Conservation (phyloP, 1,140 invertebrate genomes). For the Aradophagus sp. region DNA sequence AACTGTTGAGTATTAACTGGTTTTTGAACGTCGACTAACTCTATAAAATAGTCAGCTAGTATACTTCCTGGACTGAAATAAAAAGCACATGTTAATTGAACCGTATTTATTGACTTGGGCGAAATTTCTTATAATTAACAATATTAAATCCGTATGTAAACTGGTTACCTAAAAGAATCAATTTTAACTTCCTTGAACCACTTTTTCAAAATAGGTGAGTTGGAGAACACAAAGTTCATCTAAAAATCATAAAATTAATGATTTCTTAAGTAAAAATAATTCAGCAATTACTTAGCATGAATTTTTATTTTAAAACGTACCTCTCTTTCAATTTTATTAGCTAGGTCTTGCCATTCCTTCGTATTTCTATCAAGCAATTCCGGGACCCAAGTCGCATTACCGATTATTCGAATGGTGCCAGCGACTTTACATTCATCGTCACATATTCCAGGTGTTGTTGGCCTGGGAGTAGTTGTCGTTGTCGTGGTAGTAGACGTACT, state of each 20-base stretch:
- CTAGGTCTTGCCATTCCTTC: conserved; percentile 87
- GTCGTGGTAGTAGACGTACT: conserved; percentile 82
- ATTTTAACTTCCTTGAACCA: conserved; percentile 91
- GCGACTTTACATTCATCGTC: conserved; percentile 86
- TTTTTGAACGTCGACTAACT: conserved; percentile 84
- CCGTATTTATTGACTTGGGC: too few relatives aligned
- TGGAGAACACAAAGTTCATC: conserved; percentile 88
- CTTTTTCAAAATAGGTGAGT: conserved; percentile 82
- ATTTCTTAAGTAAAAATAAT: background rate
- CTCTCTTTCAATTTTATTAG: conserved; percentile 85
- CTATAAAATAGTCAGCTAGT: conserved; percentile 91
- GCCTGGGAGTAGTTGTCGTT: conserved; percentile 83
- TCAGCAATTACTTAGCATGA: too few relatives aligned
- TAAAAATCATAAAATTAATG: conserved; percentile 74
- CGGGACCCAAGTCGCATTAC: conserved; percentile 87
- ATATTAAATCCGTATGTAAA: too few relatives aligned
- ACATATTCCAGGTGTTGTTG: conserved; percentile 88
- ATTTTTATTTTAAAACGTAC: too few relatives aligned
- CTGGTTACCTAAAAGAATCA: conserved; percentile 84
- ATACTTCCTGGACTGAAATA: conserved; percentile 83
- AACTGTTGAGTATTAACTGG: conserved; percentile 87
- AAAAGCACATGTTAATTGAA: conserved; percentile 23
- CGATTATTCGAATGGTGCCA: conserved; percentile 87
- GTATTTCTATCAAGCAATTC: conserved; percentile 90
- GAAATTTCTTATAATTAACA: too few relatives aligned